Evolutionary conservation across 2,113 vertebrate species (phyloP), one percentile per base, ranked within the genome.

Genomic region (Kryptolebias marmoratus): DNA sequence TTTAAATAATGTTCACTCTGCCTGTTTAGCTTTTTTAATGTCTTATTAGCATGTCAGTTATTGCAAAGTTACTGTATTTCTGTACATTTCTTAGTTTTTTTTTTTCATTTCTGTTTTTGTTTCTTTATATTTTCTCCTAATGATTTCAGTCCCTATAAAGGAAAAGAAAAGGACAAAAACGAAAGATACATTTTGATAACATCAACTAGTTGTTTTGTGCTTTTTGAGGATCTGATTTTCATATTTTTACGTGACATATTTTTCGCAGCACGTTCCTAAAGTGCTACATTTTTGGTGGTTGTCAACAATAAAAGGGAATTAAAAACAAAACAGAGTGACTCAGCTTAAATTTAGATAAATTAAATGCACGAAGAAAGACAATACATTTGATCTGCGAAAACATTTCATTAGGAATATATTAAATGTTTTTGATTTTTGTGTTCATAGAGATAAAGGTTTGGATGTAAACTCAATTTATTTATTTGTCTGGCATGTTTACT

Each of bases 1-100:
- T 96, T 96, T 93, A 92, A 95, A 87, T 89, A 84, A 90, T 91
- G 90, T 94, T 94, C 95, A 94, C 90, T 93, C 91, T 93, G 94
- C 94, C 90, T 96, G 66, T 87, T 95, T 92, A 91, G 84, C 90
- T 81, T 83, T 64, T 84, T 82, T 79, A 82, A 82, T 80, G 83
- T 91, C 87, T 91, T 70, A 71, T 88, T 91, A 93, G 93, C 94
- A 93, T 96, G 94, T 91, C 92, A 93, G 89, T 93, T 93, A 79
- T 94, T 93, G 92, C 92, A 89, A 87, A 89, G 70, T 88, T 85
- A 81, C 77, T 93, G 83, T 81, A 87, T 87, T 87, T 86, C 92
- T 90, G 85, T 73, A 64, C 83, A 88, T 74, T 75, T 82, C 72
- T 83, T 68, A 88, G 49, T 77, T 61, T 39, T 27, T 6, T 62